Evolutionary conservation across 2,113 vertebrate genomes (phyloP).

Genomic region (Enhydra lutris): DNA sequence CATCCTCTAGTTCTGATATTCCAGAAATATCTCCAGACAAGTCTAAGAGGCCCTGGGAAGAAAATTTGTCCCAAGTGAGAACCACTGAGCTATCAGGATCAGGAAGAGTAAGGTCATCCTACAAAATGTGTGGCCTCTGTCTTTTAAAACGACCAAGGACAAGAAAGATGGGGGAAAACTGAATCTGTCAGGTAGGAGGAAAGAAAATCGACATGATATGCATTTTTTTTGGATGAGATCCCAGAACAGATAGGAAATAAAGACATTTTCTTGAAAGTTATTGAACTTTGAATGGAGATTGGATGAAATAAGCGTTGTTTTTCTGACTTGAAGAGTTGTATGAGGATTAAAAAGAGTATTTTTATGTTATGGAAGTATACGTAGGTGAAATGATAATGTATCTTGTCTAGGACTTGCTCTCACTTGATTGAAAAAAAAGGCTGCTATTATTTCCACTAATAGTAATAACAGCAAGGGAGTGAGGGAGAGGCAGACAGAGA

Average conservation of each 20-base stretch:
- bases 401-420: background rate
- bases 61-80: background rate
- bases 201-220: background rate
- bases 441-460: background rate
- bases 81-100: background rate
- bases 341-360: background rate
- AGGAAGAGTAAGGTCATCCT: background rate
- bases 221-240: background rate
- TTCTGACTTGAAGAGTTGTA: background rate
- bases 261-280: background rate
- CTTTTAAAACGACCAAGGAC: background rate
- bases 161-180: background rate
- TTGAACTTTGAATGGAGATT: background rate
- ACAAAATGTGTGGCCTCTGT: background rate
- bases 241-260: background rate
- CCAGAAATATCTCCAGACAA: background rate
- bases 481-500: background rate
- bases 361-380: background rate
- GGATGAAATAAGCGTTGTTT: background rate
- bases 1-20: background rate
- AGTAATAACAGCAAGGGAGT: background rate
- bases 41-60: background rate
- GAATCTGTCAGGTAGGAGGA: background rate
- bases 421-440: background rate
- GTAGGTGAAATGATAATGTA: background rate